Conservation (phyloP, 2,113 vertebrate genomes). For the Echinops telfairi region DNA sequence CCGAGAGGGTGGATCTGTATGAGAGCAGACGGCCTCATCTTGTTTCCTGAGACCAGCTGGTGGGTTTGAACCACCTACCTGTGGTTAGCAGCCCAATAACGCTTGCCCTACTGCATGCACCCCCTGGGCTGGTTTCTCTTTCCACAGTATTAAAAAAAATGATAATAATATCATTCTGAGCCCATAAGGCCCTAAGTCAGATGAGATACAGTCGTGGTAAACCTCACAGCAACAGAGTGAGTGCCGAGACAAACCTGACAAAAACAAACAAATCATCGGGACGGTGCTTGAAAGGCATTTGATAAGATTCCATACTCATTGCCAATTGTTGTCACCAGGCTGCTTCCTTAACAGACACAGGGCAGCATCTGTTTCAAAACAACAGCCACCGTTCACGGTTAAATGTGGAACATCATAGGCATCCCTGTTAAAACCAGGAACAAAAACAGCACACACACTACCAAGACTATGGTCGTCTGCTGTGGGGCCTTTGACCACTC, state of each 20-base stretch:
- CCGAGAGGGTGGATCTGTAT: too few relatives aligned
- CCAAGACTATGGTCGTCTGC: constrained; percentile 67
- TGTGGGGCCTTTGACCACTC: constrained; percentile 70
- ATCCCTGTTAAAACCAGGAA: constrained; percentile 77
- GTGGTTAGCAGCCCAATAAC: too few relatives aligned
- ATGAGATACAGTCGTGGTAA: constrained; percentile 2
- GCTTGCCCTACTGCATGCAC: too few relatives aligned
- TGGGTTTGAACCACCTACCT: too few relatives aligned
- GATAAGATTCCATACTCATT: constrained; percentile 7
- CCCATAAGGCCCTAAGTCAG: background rate
- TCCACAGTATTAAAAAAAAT: constrained; percentile 14
- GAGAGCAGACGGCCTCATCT: too few relatives aligned
- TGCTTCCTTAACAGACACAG: background rate
- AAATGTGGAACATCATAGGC: constrained; percentile 73
- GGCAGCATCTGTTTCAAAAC: background rate
- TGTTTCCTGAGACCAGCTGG: too few relatives aligned
- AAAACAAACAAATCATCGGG: background rate
- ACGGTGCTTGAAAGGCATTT: constrained; percentile 58
- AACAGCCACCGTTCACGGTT: accelerated
- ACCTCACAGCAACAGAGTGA: background rate
- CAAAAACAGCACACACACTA: constrained; percentile 72
- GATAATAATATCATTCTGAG: background rate
- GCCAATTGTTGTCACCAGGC: background rate
- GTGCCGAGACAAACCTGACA: background rate
- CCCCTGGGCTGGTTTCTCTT: background rate